Conservation (phyloP, 2,113 vertebrate species). For the Lynx canadensis region DNA sequence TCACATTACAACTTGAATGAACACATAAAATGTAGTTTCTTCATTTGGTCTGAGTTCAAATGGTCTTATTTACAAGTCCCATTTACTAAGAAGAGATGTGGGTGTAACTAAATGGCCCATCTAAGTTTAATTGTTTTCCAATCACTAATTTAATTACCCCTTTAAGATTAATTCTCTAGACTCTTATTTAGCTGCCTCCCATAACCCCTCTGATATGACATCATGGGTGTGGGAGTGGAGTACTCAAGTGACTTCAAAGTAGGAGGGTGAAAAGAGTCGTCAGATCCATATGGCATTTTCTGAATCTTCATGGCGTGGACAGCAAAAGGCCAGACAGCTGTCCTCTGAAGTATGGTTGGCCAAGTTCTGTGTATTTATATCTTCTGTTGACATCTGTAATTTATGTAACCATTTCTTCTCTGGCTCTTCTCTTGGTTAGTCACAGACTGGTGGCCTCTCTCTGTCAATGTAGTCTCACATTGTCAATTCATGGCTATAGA, state of each 20-base stretch:
- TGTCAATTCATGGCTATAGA: neutral
- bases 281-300: neutral
- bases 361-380: neutral
- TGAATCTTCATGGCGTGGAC: neutral
- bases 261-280: neutral
- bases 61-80: neutral
- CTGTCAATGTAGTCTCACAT: neutral
- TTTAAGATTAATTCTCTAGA: neutral
- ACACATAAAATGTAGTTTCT: neutral
- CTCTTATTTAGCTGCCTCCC: neutral
- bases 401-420: neutral
- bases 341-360: neutral
- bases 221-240: neutral
- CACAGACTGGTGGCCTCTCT: neutral
- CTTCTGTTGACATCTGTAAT: neutral
- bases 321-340: neutral
- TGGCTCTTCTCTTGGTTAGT: neutral
- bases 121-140: conserved; percentile 30
- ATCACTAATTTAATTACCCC: neutral
- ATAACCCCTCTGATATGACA: neutral
- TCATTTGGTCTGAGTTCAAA: neutral
- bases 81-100: neutral
- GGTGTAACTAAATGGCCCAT: neutral
- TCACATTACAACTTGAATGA: conserved; percentile 14
- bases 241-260: neutral